These are phyloP conservation scores for Eutrigla gurnardus DNA, from an alignment of 2,797 vertebrate genomes.

Conservation along the genomic window DNA sequence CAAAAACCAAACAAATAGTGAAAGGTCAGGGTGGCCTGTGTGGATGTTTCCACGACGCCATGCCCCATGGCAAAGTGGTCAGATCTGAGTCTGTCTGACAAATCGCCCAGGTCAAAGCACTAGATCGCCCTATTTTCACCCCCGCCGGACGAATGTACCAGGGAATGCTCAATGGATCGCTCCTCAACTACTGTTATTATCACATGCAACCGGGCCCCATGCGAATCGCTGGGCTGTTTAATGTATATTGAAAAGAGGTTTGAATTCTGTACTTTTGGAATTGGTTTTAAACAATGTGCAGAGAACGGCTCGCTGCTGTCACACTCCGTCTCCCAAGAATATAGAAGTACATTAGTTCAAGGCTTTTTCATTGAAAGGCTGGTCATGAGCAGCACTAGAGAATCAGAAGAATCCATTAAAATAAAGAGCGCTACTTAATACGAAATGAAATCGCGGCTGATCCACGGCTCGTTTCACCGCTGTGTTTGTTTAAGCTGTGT, in stretches of 20 bases:
- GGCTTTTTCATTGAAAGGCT: constrained; percentile 37
- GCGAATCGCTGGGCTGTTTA: constrained; percentile 7
- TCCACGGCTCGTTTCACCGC: constrained; percentile 46
- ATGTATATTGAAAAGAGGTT: constrained; percentile 14
- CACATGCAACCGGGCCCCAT: constrained; percentile 12
- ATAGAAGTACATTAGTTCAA: constrained; percentile 32
- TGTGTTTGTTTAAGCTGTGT: constrained; percentile 40
- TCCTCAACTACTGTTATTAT: constrained; percentile 1
- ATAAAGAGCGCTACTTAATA: constrained; percentile 32
- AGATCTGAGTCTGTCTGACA: constrained; percentile 55
- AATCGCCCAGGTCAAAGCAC: constrained; percentile 33
- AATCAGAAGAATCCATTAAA: constrained; percentile 49
- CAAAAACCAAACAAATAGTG: constrained; percentile 5
- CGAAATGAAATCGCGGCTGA: constrained; percentile 27
- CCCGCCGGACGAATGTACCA: constrained; percentile 29
- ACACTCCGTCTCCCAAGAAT: constrained; percentile 28
- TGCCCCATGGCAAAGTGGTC: constrained; percentile 47
- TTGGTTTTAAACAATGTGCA: constrained; percentile 14
- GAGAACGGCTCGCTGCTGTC: constrained; percentile 7
- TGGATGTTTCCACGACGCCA: constrained; percentile 41
- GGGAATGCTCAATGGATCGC: constrained; percentile 27
- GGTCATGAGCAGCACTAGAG: constrained; percentile 25
- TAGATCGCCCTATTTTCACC: constrained; percentile 11
- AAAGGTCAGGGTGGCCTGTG: constrained; percentile 58
- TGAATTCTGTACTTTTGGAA: constrained; percentile 3